Evolutionary conservation across 2,113 vertebrate genomes (phyloP).

Genomic region (Carassius auratus): DNA sequence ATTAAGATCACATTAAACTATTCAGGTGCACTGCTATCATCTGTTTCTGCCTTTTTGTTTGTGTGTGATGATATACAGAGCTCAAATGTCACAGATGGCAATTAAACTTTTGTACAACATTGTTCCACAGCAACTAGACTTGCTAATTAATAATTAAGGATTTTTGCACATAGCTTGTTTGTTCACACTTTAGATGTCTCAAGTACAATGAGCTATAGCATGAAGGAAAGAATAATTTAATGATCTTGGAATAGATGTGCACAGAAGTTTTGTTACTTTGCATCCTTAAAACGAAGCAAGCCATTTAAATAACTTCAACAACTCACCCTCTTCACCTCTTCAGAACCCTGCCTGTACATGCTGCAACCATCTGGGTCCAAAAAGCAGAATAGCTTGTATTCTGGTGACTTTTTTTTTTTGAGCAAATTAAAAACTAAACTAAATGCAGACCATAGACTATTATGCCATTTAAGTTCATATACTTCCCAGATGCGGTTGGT

Average conservation of each 20-base stretch:
- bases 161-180: slow-evolving; percentile 22
- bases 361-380: neutral
- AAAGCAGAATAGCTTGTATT: neutral
- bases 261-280: neutral
- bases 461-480: neutral
- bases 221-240: neutral
- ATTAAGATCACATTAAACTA: neutral
- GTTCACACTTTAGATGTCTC: slow-evolving; percentile 26
- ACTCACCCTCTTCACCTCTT: neutral
- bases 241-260: neutral
- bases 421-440: neutral
- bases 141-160: slow-evolving; percentile 19
- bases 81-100: slow-evolving; percentile 29
- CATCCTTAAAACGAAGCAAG: neutral
- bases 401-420: too few species aligned
- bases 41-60: slow-evolving; percentile 1
- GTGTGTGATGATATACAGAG: neutral
- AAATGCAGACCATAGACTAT: neutral
- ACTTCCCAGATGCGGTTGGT: neutral
- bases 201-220: neutral
- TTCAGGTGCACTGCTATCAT: neutral
- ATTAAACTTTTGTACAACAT: slow-evolving; percentile 21
- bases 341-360: neutral
- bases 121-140: slow-evolving; percentile 28
- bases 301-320: neutral